A percentile compares a stretch with the other conserved stretches of the same genome.
Evolutionary conservation across 2,888 invertebrate species (phyloP).

Genomic region (Drosophila demipolita): DNA sequence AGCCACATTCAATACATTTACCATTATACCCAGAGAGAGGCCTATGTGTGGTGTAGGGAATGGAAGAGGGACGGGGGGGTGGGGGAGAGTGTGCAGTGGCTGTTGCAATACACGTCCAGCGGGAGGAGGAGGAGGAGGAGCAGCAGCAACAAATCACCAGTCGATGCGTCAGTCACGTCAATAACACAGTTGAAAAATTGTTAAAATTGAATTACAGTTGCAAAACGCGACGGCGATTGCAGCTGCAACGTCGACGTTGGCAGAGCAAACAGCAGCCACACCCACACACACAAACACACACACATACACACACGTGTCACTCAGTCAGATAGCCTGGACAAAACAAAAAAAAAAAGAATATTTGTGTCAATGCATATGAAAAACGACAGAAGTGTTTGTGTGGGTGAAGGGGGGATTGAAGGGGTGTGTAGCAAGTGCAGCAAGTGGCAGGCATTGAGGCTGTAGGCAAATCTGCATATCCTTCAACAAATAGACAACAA

Average conservation of each 20-base stretch:
- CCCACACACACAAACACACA: slow-evolving; percentile 13
- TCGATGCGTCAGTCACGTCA: slow-evolving; percentile 81
- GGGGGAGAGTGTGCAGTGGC: too few relatives aligned
- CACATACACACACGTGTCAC: slow-evolving; percentile 35
- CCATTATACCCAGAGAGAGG: slow-evolving; percentile 4
- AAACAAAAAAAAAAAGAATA: slow-evolving; percentile 4
- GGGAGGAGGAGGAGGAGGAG: slow-evolving; percentile 4
- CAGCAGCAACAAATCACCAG: slow-evolving; percentile 81
- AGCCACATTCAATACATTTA: slow-evolving; percentile 26
- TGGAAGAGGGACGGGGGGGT: background rate
- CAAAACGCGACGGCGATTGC: slow-evolving; percentile 74
- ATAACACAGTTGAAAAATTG: slow-evolving; percentile 84
- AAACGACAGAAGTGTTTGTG: slow-evolving; percentile 47
- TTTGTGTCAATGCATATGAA: slow-evolving; percentile 66
- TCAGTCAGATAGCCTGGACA: slow-evolving; percentile 26
- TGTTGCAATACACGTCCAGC: slow-evolving; percentile 7
- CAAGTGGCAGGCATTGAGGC: slow-evolving; percentile 23
- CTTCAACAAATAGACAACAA: slow-evolving; percentile 81
- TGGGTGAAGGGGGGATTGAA: background rate
- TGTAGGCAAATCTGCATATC: slow-evolving; percentile 74
- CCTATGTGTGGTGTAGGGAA: slow-evolving; percentile 10
- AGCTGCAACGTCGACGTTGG: slow-evolving; percentile 46
- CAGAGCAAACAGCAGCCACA: slow-evolving; percentile 59
- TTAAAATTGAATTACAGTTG: slow-evolving; percentile 83
- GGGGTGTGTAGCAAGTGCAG: background rate